Conservation (phyloP, 2,797 vertebrate genomes). For the Carduelis carduelis region DNA sequence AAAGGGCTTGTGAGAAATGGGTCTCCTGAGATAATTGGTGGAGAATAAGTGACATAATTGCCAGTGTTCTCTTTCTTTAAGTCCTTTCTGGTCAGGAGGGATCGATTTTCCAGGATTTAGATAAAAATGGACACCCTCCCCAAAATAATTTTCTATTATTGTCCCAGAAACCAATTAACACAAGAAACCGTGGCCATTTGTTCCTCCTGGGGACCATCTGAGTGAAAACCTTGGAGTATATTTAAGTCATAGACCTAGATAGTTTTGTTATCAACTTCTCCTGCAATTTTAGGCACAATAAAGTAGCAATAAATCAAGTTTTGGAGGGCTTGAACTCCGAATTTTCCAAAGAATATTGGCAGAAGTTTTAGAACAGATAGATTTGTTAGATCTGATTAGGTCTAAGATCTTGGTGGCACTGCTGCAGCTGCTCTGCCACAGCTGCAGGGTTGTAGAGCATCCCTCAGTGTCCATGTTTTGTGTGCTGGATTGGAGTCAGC, state of each 20-base stretch:
- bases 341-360: neutral
- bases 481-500: neutral
- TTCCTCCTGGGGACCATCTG: neutral
- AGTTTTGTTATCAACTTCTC: neutral
- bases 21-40: constrained; percentile 40
- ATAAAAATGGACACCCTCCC: constrained; percentile 9
- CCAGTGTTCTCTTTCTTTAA: constrained; percentile 7
- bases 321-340: neutral
- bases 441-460: neutral
- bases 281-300: neutral
- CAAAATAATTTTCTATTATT: constrained; percentile 31
- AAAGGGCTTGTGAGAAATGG: constrained; percentile 23
- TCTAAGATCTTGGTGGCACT: neutral
- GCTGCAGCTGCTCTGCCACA: neutral
- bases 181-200: neutral
- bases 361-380: neutral
- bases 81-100: constrained; percentile 18
- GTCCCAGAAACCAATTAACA: constrained; percentile 53
- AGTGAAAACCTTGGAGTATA: neutral
- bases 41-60: constrained; percentile 52
- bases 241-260: constrained; percentile 12
- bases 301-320: neutral
- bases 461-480: neutral
- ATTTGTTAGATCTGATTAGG: neutral
- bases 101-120: constrained; percentile 38